Evolutionary conservation across 2,888 invertebrate genomes (phyloP), one percentile per base, ranked within the genome.

Genomic region (Onthophagus sagittarius): DNA sequence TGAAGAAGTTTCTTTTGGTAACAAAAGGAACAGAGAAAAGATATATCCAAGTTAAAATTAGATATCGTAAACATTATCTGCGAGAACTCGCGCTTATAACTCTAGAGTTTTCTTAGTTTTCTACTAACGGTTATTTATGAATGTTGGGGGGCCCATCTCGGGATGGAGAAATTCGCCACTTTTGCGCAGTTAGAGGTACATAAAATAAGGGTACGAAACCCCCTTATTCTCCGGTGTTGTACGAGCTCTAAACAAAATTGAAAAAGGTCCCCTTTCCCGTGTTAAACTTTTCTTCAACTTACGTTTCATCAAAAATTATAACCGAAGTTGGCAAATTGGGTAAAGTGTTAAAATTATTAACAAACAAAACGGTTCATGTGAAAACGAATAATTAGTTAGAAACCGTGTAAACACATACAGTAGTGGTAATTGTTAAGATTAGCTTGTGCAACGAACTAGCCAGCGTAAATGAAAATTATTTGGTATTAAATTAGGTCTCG

Each of bases 1-100:
- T 53, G 11, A 53, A 11, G 67, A 75, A 75, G 71, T 75, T 75
- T 63, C 39, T 53, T 53, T 53, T 53, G 23, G 23, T 23, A 23
- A 53, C 39, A 53, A 53, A 53, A 11, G 11, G 11, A 53, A 53
- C 39, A 7, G 39, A 11, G 63, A 23, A 73, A 73, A 70, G 76
- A 76, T 76, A 74, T 76, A 72, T 74, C 76, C 71, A 76, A 76
- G 75, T 76, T 76, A 75, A 76, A 76, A 76, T 76, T 76, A 76
- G 75, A 76, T 76, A 76, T 76, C 76, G 76, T 76, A 76, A 76
- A 76, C 76, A 76, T 69, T 73, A 70, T 72, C 33, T 71, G 71
- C 70, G 71, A 72, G 74, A 73, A 71, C 71, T 70, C 72, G 70
- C 74, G 67, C 71, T 31, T 67, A 67, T 71, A 71, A 73, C 71